Percentiles rank a stretch among this genome's conserved stretches.
Evolutionary conservation across 2,888 invertebrate species (phyloP).

Genomic region (Hofmannophila pseudospretella): DNA sequence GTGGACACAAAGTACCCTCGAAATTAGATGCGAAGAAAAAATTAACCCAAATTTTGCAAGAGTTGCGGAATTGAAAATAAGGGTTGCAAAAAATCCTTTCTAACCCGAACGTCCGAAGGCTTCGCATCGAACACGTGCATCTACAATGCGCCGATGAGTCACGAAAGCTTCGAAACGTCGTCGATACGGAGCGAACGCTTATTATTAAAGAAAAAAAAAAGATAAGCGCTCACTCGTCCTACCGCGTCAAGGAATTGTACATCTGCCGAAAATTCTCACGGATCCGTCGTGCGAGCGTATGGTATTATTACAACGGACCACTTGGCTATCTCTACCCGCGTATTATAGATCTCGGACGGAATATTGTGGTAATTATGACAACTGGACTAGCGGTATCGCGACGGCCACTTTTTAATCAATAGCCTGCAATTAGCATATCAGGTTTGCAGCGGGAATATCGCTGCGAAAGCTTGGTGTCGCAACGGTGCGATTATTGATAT

Average conservation of each 20-base stretch:
- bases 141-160: slow-evolving; percentile 69
- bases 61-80: slow-evolving; percentile 75
- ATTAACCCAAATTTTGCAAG: slow-evolving; percentile 74
- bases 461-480: slow-evolving; percentile 24
- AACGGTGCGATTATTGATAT: slow-evolving; percentile 8
- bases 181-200: slow-evolving; percentile 57
- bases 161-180: slow-evolving; percentile 50
- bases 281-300: slow-evolving; percentile 52
- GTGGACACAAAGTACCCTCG: slow-evolving; percentile 28
- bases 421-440: slow-evolving; percentile 58
- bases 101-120: slow-evolving; percentile 63
- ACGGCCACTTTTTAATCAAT: slow-evolving; percentile 60
- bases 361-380: slow-evolving; percentile 57
- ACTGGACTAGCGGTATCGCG: slow-evolving; percentile 64
- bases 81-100: slow-evolving; percentile 76
- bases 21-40: slow-evolving; percentile 48
- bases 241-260: slow-evolving; percentile 75
- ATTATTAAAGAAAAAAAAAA: slow-evolving; percentile 68
- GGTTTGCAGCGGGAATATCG: slow-evolving; percentile 39
- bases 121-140: slow-evolving; percentile 64
- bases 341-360: slow-evolving; percentile 51
- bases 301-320: slow-evolving; percentile 67
- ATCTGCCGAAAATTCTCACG: slow-evolving; percentile 79
- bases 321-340: slow-evolving; percentile 45
- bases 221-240: slow-evolving; percentile 70